Conservation (phyloP, 2,888 invertebrate species). For the Drosophila aldrichi region DNA sequence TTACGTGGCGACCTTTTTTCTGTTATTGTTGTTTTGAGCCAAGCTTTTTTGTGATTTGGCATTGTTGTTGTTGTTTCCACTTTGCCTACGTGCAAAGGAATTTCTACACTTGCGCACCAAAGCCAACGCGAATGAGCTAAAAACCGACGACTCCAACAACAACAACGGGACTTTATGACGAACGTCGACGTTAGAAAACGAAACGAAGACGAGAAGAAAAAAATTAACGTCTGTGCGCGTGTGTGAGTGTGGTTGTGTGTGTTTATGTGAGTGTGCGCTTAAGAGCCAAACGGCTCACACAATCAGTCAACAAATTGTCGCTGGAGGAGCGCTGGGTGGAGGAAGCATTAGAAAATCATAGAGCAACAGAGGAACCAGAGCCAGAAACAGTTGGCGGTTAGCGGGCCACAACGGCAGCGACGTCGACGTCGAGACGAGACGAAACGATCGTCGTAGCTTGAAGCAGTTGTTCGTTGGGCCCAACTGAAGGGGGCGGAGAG, state of each 20-base stretch:
- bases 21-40: constrained; percentile 43
- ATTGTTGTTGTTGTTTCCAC: constrained; percentile 19
- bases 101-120: constrained; percentile 73
- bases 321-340: constrained; percentile 61
- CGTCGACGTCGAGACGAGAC: constrained; percentile 21
- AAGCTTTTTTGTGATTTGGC: constrained; percentile 55
- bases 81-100: constrained; percentile 78
- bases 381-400: constrained; percentile 64
- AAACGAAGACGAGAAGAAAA: constrained; percentile 65
- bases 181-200: constrained; percentile 69
- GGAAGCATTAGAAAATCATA: constrained; percentile 70
- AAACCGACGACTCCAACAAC: constrained; percentile 49
- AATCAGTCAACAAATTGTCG: constrained; percentile 61
- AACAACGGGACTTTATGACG: constrained; percentile 80
- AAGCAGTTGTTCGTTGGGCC: constrained; percentile 30
- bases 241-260: constrained; percentile 21
- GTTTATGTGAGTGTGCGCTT: constrained; percentile 23
- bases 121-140: constrained; percentile 57
- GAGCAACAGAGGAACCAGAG: constrained; percentile 62
- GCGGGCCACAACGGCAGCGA: constrained; percentile 53
- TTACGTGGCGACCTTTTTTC: constrained; percentile 67
- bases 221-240: constrained; percentile 41
- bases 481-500: background rate
- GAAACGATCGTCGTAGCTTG: constrained; percentile 41
- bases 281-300: constrained; percentile 50